Conservation (phyloP, 2,888 invertebrate species). For the Autographa pulchrina region DNA sequence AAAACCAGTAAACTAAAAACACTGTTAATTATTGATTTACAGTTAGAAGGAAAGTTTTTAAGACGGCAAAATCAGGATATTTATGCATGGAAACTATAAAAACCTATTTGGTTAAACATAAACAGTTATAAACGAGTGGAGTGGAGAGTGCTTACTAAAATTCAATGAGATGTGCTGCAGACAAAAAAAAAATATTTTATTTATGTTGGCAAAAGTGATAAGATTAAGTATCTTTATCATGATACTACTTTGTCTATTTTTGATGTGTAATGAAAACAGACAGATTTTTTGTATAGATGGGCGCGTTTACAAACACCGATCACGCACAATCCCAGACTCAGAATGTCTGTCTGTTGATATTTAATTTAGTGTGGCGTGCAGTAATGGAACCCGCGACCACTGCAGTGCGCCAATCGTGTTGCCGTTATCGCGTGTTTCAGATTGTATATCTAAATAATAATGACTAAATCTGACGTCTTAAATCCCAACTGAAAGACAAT, state of each 20-base stretch:
- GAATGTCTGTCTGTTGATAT: not conserved
- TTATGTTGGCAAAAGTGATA: not conserved
- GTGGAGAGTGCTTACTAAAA: not conserved
- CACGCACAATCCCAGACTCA: not conserved
- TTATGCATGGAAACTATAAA: not conserved
- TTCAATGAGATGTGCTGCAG: not conserved
- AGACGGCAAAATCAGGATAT: not conserved
- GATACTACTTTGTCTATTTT: not conserved
- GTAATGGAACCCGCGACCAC: slow-evolving; percentile 5
- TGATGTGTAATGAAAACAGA: not conserved
- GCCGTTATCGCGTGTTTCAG: slow-evolving; percentile 6
- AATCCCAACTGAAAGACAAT: not conserved
- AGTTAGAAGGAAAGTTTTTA: not conserved
- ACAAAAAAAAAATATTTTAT: not conserved
- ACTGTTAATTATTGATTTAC: not conserved
- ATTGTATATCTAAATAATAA: slow-evolving; percentile 3
- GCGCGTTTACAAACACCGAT: not conserved
- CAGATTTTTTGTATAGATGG: not conserved
- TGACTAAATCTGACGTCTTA: slow-evolving; percentile 2
- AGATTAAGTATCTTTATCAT: not conserved
- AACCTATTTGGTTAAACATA: not conserved
- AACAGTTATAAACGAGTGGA: too few relatives aligned
- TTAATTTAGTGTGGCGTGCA: slow-evolving; percentile 4
- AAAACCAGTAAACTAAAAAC: not conserved
- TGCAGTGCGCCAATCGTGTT: slow-evolving; percentile 6